Evolutionary conservation across 2,888 invertebrate genomes (phyloP), one percentile per base, ranked within the genome.

Genomic region (Sphaeridia pumilis): DNA sequence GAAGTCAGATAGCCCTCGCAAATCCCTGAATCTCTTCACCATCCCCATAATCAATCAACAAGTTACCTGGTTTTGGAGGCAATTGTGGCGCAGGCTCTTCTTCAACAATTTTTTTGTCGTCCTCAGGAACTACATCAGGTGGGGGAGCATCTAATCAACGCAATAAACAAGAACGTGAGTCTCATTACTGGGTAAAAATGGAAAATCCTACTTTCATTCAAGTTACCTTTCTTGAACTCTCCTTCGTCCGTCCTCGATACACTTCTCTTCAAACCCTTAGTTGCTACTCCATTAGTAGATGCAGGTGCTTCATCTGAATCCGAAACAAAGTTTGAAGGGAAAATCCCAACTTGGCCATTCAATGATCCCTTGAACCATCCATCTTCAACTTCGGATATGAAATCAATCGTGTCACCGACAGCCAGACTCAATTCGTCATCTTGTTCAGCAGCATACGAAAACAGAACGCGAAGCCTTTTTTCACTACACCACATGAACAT

Each of bases 251-350:
- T n/a, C n/a, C n/a, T n/a, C n/a, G n/a, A n/a, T n/a, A n/a, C n/a
- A n/a, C n/a, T n/a, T n/a, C n/a, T n/a, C n/a, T n/a, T n/a, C n/a
- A n/a, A n/a, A n/a, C n/a, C n/a, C n/a, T n/a, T n/a, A n/a, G n/a
- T n/a, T n/a, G n/a, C n/a, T n/a, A n/a, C n/a, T n/a, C n/a, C n/a
- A n/a, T n/a, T n/a, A n/a, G n/a, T n/a, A n/a, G n/a, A n/a, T 2
- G 24, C 34, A 20, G 43, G 42, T 31, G 31, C 47, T 55, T 72
- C 69, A n/a, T n/a, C n/a, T n/a, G n/a, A n/a, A n/a, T n/a, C n/a
- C 66, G 82, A 79, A 34, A 94, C 94, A 74, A 94, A 95, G 76
- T 95, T 95, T 5, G 93, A 94, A 3, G 94, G 95, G 71, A 94
- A 95, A 58, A 94, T 89, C 25, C 95, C 94, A 56, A 83, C 67